Evolutionary conservation across 2,888 invertebrate species (phyloP), one percentile per base, ranked within the genome.

Genomic region (Apamea monoglypha): DNA sequence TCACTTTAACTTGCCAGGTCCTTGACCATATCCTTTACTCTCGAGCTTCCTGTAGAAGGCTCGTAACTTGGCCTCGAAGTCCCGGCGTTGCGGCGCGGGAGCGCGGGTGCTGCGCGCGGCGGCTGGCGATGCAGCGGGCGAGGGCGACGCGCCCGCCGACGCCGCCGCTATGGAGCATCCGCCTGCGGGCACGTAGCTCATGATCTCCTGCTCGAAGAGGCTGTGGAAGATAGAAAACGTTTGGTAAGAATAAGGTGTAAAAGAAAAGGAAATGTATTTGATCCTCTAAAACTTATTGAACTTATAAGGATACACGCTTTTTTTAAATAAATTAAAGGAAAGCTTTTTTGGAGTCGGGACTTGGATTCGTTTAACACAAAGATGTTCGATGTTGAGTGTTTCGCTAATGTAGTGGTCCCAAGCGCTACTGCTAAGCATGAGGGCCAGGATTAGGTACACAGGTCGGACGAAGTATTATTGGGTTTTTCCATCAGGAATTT

Each of bases 131-230:
- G 98, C 98, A 82, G 98, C 98, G 2, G 98, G 98, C 8, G 98
- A 98, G 84, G 98, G 98, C 69, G 98, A 97, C 79, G 98, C 98
- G 74, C 86, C 91, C 90, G 85, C 90, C 76, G 98, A 95, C 76
- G 98, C 98, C 59, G 98, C 88, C 76, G 83, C 87, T 40, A 78
- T 64, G 18, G 87, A 85, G 77, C 92, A 92, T 36, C 94, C 94
- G 75, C 95, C 93, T 85, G 98, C 97, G 85, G 99, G 99, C 92
- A 99, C 98, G 97, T 99, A 99, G 91, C 99, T 99, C 99, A 99
- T 99, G 93, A 99, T 99, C 97, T 99, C 99, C 97, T 99, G 99
- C 96, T 99, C 99, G 97, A 99, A 99, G 92, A 99, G 98, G 97
- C 99, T 99, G 97, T 40, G 87, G 82, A 90, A 82, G 87, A 90